Evolutionary conservation across 2,797 vertebrate genomes (phyloP).

Genomic region (Mionectes olivaceus): DNA sequence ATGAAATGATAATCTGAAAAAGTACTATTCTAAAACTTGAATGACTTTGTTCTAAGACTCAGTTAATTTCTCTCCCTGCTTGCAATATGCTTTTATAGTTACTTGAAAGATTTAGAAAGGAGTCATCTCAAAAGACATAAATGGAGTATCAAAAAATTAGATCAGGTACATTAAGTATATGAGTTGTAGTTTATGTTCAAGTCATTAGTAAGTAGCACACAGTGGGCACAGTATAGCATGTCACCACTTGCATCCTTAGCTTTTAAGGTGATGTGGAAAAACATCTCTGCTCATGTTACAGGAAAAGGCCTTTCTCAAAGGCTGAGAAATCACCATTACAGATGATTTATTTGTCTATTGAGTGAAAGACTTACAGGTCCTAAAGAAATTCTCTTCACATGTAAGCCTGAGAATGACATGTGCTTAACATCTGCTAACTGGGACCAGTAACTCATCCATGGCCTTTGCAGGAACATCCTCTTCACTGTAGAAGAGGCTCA

Average conservation of each 20-base stretch:
- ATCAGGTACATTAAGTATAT: not conserved
- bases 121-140: not conserved
- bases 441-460: accelerated
- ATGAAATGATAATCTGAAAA: not conserved
- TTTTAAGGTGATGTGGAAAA: not conserved
- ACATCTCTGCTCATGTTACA: not conserved
- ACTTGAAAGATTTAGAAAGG: not conserved
- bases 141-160: not conserved
- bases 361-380: not conserved
- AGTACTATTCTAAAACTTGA: not conserved
- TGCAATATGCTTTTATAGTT: not conserved
- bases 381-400: not conserved
- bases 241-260: not conserved
- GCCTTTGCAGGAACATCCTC: not conserved
- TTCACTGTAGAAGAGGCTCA: not conserved
- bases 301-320: not conserved
- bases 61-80: not conserved
- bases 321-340: not conserved
- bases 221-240: not conserved
- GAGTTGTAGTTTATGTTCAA: not conserved
- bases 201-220: not conserved
- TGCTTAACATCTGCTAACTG: not conserved
- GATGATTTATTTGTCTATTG: not conserved
- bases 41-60: not conserved
- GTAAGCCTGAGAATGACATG: not conserved